A percentile compares a stretch with the other conserved stretches of the same genome.
phyloP scores from a whole-genome alignment of 1,140 invertebrate species.

The Zaprionus tsacasi region DNA sequence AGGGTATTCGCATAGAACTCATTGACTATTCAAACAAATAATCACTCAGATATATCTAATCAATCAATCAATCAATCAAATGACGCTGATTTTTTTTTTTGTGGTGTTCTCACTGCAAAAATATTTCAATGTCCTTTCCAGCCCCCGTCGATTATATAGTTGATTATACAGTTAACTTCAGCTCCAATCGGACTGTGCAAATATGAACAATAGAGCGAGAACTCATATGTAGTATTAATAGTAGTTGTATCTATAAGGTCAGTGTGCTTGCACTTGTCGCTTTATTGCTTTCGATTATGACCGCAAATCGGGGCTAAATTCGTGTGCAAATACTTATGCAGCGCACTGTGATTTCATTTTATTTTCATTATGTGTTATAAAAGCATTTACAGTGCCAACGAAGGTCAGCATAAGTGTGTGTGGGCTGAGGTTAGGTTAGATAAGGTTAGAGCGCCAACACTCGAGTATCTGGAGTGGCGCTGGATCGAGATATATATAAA shows the following conservation, averaged over 20 bases:
- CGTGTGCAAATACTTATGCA: conserved; percentile 60
- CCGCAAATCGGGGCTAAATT: conserved; percentile 61
- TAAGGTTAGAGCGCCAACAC: conserved; percentile 17
- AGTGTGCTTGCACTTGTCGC: conserved; percentile 61
- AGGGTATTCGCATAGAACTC: conserved; percentile 42
- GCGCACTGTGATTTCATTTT: conserved; percentile 53
- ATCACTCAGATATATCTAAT: conserved; percentile 64
- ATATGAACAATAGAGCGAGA: conserved; percentile 41
- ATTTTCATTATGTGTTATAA: conserved; percentile 27
- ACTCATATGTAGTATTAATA: not conserved
- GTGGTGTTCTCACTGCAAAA: conserved; percentile 51
- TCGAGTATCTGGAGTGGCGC: not conserved
- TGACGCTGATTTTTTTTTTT: conserved; percentile 46
- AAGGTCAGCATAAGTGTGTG: conserved; percentile 47
- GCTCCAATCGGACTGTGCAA: conserved; percentile 33
- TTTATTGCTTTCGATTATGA: conserved; percentile 57
- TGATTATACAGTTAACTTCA: conserved; percentile 58
- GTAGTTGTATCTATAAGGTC: conserved; percentile 52
- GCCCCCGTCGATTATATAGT: not conserved
- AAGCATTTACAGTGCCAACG: conserved; percentile 27
- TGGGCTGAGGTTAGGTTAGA: conserved; percentile 29
- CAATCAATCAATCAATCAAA: conserved; percentile 54
- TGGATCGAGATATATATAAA: not conserved
- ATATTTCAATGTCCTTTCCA: conserved; percentile 77
- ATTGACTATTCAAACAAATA: conserved; percentile 53